These are phyloP conservation scores for Vidua chalybeata DNA, from an alignment of 2,113 vertebrate species.

Conservation along the genomic window DNA sequence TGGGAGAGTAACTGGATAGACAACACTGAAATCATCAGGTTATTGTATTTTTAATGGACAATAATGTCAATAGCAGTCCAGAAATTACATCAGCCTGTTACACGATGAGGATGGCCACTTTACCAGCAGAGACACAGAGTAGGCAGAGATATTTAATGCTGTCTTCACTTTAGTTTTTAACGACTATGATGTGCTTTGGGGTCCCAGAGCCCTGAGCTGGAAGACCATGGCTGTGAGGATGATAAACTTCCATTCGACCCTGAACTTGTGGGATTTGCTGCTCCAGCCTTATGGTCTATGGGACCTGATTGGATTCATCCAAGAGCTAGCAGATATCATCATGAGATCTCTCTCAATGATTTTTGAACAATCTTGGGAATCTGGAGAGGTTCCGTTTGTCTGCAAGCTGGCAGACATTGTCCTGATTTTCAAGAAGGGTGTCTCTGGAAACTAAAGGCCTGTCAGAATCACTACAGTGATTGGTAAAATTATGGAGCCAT, in stretches of 20 bases:
- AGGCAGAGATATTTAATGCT: neutral
- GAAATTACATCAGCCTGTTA: neutral
- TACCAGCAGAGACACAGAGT: neutral
- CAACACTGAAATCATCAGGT: neutral
- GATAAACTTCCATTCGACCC: neutral
- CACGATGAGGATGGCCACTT: neutral
- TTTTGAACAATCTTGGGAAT: neutral
- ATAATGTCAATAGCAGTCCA: neutral
- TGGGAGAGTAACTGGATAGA: neutral
- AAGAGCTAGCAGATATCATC: neutral
- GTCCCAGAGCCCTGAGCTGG: neutral
- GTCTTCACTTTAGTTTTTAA: neutral
- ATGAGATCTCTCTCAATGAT: neutral
- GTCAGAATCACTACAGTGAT: neutral
- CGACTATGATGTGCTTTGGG: neutral
- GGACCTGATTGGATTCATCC: neutral
- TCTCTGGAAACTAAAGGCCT: neutral
- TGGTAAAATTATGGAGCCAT: neutral
- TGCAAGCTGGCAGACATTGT: neutral
- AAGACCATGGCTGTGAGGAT: neutral
- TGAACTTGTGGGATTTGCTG: neutral
- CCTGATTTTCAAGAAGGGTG: neutral
- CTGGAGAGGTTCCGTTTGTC: neutral
- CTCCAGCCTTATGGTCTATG: neutral
- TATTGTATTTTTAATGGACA: neutral